phyloP scores from a whole-genome alignment of 2,888 invertebrate genomes.

The Emmelina monodactyla region DNA sequence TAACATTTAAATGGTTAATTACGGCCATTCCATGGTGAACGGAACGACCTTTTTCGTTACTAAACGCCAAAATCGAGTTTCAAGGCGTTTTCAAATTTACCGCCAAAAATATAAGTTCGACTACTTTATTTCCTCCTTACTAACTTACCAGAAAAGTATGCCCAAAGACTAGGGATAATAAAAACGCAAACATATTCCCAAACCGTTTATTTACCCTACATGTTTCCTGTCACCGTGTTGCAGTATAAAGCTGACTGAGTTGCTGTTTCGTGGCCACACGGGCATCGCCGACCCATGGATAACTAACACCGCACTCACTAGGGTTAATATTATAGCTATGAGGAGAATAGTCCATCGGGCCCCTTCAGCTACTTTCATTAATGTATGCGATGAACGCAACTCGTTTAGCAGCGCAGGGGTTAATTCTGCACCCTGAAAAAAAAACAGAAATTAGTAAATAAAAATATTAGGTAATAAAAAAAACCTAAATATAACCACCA shows the following conservation, averaged over 20 bases:
- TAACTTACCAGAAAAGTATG: too few relatives aligned
- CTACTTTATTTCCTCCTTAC: too few relatives aligned
- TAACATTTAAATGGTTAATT: too few relatives aligned
- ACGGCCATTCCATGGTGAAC: too few relatives aligned
- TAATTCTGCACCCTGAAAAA: slow-evolving; percentile 43
- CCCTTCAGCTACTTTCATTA: slow-evolving; percentile 38
- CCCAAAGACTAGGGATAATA: too few relatives aligned
- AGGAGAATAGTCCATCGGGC: slow-evolving; percentile 48
- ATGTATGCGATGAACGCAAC: slow-evolving; percentile 32
- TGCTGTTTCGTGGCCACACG: slow-evolving; percentile 31
- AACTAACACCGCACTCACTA: slow-evolving; percentile 20
- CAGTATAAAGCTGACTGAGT: slow-evolving; percentile 46
- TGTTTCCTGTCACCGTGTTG: slow-evolving; percentile 19
- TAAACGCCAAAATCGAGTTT: too few relatives aligned
- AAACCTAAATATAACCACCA: too few relatives aligned
- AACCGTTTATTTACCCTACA: background rate
- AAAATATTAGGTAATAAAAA: too few relatives aligned
- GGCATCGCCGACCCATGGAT: slow-evolving; percentile 17
- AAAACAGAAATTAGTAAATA: background rate
- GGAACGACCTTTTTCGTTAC: too few relatives aligned
- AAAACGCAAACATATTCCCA: too few relatives aligned
- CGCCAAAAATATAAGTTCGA: too few relatives aligned
- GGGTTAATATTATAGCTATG: slow-evolving; percentile 24
- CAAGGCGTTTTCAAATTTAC: too few relatives aligned
- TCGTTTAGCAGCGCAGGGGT: slow-evolving; percentile 34